These are phyloP conservation scores for Drosophila buzzatii DNA, from an alignment of 2,888 invertebrate genomes.

Conservation along the genomic window DNA sequence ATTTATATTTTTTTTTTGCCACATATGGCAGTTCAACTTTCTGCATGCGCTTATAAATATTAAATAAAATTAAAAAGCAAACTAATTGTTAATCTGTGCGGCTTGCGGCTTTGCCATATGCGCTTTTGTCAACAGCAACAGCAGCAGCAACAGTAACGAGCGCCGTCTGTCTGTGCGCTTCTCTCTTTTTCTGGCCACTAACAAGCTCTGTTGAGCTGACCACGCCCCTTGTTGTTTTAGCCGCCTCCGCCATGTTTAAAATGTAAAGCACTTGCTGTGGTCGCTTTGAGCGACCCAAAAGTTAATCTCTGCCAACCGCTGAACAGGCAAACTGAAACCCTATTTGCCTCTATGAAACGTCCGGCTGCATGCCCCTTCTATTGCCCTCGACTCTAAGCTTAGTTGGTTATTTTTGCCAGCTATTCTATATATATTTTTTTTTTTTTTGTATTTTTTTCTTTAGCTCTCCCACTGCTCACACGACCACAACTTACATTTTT, in stretches of 20 bases:
- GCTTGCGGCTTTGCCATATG: conserved; percentile 72
- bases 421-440: conserved; percentile 30
- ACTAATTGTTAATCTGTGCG: conserved; percentile 77
- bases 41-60: conserved; percentile 65
- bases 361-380: not conserved
- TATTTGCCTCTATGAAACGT: not conserved
- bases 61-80: conserved; percentile 72
- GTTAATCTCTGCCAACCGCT: conserved; percentile 81
- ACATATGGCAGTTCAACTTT: not conserved
- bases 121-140: conserved; percentile 62
- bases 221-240: conserved; percentile 28
- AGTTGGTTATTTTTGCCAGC: conserved; percentile 58
- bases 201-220: conserved; percentile 66
- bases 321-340: conserved; percentile 54
- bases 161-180: conserved; percentile 7
- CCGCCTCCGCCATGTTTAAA: conserved; percentile 60
- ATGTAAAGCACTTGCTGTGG: conserved; percentile 79
- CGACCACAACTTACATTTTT: conserved; percentile 76
- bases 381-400: conserved; percentile 28
- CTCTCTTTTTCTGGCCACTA: conserved; percentile 57
- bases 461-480: conserved; percentile 33
- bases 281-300: conserved; percentile 81
- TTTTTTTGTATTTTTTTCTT: not conserved
- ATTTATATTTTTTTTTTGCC: not conserved
- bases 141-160: not conserved